Evolutionary conservation across 2,113 vertebrate species (phyloP).

Genomic region (Otis tarda): DNA sequence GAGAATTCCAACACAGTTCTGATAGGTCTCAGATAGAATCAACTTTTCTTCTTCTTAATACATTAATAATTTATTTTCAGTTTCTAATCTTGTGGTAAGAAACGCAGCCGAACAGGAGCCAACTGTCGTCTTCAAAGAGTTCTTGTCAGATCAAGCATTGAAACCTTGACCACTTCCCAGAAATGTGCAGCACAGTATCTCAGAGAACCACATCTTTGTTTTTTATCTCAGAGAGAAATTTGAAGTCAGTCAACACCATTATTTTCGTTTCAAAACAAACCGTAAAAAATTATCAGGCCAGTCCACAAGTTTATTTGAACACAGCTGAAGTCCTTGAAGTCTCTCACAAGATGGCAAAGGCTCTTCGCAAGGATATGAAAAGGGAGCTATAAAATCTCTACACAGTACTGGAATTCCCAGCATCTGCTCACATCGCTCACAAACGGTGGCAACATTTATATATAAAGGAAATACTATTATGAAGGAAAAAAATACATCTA

Average conservation of each 20-base stretch:
- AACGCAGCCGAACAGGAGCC: conserved; percentile 51
- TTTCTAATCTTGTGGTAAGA: conserved; percentile 30
- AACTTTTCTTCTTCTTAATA: conserved; percentile 43
- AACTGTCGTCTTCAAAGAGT: not conserved
- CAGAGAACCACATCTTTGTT: conserved; percentile 34
- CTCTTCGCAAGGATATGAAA: conserved; percentile 44
- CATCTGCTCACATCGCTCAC: conserved; percentile 43
- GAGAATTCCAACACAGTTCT: conserved; percentile 41
- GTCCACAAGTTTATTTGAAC: conserved; percentile 37
- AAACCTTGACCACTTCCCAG: conserved; percentile 53
- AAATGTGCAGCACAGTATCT: conserved; percentile 29
- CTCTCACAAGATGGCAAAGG: conserved; percentile 30
- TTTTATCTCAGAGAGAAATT: conserved; percentile 26
- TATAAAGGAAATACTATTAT: conserved; percentile 45
- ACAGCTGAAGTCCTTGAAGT: conserved; percentile 30
- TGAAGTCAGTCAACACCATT: not conserved
- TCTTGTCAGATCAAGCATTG: conserved; percentile 58
- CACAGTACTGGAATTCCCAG: conserved; percentile 44
- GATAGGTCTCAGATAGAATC: conserved; percentile 45
- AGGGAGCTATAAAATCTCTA: conserved; percentile 56
- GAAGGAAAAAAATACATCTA: conserved; percentile 62
- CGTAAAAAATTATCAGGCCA: conserved; percentile 11
- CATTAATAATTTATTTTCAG: conserved; percentile 47
- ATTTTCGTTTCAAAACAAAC: not conserved
- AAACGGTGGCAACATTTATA: conserved; percentile 48